phyloP scores from a whole-genome alignment of 1,140 invertebrate species.

The Pinna nobilis region DNA sequence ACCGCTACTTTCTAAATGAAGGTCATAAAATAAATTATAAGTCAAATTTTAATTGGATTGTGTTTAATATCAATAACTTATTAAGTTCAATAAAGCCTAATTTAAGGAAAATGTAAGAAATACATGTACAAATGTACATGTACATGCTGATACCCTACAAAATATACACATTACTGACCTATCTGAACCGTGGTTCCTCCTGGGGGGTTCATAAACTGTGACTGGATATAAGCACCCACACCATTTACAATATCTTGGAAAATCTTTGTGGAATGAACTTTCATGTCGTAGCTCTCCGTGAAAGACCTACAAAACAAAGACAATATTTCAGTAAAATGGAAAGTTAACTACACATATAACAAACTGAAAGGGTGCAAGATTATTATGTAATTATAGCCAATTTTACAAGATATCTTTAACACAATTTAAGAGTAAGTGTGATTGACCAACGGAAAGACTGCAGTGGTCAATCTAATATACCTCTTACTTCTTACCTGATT shows the following conservation, averaged over 20 bases:
- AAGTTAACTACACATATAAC: too few relatives aligned
- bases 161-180: constrained; percentile 39
- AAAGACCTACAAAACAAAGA: constrained; percentile 80
- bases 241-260: constrained; percentile 96
- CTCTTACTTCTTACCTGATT: constrained; percentile 78
- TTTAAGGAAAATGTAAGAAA: too few relatives aligned
- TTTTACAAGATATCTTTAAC: too few relatives aligned
- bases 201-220: constrained; percentile 83
- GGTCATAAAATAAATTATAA: too few relatives aligned
- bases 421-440: too few relatives aligned
- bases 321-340: not conserved
- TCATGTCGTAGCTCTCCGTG: constrained; percentile 94
- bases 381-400: too few relatives aligned
- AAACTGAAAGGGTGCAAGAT: too few relatives aligned
- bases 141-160: not conserved
- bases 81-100: too few relatives aligned
- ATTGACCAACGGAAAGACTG: too few relatives aligned
- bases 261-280: constrained; percentile 74
- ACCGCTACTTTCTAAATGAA: too few relatives aligned
- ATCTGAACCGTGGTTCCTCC: constrained; percentile 53
- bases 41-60: too few relatives aligned
- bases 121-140: not conserved
- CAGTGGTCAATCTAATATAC: not conserved
- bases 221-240: constrained; percentile 95
- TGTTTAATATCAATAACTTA: too few relatives aligned